Conservation (phyloP, 2,797 vertebrate species). For the Epinephelus malabaricus region DNA sequence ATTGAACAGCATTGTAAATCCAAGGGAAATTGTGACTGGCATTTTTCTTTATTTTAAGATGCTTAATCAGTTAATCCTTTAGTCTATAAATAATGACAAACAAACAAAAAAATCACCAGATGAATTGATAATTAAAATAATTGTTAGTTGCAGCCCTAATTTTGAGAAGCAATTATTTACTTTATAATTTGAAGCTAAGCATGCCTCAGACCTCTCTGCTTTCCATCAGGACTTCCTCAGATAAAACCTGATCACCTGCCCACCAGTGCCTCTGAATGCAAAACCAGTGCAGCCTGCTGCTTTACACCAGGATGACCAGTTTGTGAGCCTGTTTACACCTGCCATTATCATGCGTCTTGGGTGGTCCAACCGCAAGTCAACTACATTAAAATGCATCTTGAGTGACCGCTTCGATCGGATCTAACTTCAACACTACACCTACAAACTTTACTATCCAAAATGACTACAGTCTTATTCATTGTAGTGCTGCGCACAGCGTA, state of each 20-base stretch:
- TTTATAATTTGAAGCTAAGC: background rate
- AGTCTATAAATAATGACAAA: background rate
- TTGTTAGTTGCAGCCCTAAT: background rate
- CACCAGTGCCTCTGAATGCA: conserved; percentile 11
- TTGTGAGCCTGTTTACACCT: background rate
- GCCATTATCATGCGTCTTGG: no score
- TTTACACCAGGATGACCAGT: conserved; percentile 8
- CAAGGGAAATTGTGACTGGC: background rate
- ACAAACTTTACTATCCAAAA: no score
- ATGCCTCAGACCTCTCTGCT: background rate
- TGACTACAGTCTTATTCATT: no score
- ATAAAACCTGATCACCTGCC: conserved; percentile 25
- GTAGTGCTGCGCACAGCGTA: no score
- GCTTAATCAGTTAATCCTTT: background rate
- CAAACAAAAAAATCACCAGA: background rate
- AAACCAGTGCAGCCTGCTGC: conserved; percentile 49
- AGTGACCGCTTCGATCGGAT: no score
- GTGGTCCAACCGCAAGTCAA: no score
- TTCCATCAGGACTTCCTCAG: conserved; percentile 2
- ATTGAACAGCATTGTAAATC: background rate
- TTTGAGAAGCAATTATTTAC: conserved; percentile 4
- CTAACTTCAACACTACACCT: no score
- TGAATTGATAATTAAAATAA: background rate
- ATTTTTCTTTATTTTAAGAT: background rate
- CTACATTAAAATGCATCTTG: no score